Evolutionary conservation across 2,888 invertebrate genomes (phyloP).

Genomic region (Drosophila quinaria): DNA sequence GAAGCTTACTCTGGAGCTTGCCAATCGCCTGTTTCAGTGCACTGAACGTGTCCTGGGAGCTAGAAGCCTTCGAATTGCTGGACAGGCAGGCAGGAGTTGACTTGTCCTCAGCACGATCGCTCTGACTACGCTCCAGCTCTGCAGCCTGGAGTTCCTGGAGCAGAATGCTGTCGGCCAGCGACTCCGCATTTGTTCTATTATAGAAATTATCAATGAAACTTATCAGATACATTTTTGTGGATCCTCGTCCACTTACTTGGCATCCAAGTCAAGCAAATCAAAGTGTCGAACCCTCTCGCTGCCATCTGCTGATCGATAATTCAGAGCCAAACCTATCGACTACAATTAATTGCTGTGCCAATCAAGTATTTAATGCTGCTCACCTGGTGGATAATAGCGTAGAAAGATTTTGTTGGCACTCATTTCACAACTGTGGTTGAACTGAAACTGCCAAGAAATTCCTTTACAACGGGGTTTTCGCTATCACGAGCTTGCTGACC

Average conservation of each 20-base stretch:
- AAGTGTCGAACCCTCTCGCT: conserved; percentile 88
- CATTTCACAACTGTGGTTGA: conserved; percentile 85
- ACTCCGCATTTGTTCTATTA: conserved; percentile 60
- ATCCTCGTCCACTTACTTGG: conserved; percentile 86
- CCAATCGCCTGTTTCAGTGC: conserved; percentile 88
- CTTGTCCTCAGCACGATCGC: not conserved
- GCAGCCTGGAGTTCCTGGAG: conserved; percentile 51
- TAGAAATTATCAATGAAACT: not conserved
- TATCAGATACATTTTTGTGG: not conserved
- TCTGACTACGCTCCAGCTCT: conserved; percentile 24
- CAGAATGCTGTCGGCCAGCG: conserved; percentile 66
- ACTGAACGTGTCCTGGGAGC: conserved; percentile 76
- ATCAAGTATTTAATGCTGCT: not conserved
- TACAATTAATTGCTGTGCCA: not conserved
- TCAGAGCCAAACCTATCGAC: conserved; percentile 87
- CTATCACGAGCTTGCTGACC: conserved; percentile 67
- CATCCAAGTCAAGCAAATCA: conserved; percentile 88
- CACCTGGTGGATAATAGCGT: conserved; percentile 91
- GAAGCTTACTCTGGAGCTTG: conserved; percentile 88
- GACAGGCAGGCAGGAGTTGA: conserved; percentile 17
- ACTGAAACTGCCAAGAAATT: conserved; percentile 38
- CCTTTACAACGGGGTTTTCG: conserved; percentile 23
- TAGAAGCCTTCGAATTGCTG: conserved; percentile 39
- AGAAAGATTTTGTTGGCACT: conserved; percentile 89
- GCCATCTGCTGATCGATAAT: conserved; percentile 87